phyloP scores from a whole-genome alignment of 2,113 vertebrate species.

The Callipepla squamata region DNA sequence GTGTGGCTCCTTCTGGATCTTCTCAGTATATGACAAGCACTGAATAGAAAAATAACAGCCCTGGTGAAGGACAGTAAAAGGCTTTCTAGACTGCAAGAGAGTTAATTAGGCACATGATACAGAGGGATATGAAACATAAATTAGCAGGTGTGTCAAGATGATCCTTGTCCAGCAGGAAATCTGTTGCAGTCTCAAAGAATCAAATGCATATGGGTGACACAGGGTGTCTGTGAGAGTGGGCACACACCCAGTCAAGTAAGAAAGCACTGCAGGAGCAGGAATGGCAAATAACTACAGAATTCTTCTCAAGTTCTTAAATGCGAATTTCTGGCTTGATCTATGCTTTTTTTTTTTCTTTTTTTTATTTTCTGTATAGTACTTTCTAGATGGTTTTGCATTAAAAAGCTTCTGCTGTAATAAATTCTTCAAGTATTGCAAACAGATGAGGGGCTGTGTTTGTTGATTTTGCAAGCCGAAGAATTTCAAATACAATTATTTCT shows the following conservation, averaged over 20 bases:
- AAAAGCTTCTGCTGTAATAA: neutral
- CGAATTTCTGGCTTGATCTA: neutral
- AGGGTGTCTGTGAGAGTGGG: neutral
- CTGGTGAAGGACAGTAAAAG: neutral
- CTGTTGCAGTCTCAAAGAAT: neutral
- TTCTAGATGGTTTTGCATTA: neutral
- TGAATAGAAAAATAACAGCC: neutral
- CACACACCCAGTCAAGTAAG: neutral
- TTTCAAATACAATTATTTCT: neutral
- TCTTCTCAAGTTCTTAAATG: neutral
- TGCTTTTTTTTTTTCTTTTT: neutral
- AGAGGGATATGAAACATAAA: neutral
- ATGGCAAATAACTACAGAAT: neutral
- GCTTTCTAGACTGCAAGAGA: neutral
- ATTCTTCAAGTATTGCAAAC: neutral
- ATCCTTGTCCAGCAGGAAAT: neutral
- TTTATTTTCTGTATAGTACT: neutral
- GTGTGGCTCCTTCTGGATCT: rapidly evolving
- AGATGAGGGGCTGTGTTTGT: neutral
- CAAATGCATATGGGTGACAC: rapidly evolving
- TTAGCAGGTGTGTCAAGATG: neutral
- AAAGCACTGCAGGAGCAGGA: rapidly evolving
- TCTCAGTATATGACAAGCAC: neutral
- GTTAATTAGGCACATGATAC: neutral
- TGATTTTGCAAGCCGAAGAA: conserved; percentile 9